A percentile compares a stretch with the other conserved stretches of the same genome.
Conservation (phyloP, 2,113 vertebrate genomes). For the Phyllostomus discolor region DNA sequence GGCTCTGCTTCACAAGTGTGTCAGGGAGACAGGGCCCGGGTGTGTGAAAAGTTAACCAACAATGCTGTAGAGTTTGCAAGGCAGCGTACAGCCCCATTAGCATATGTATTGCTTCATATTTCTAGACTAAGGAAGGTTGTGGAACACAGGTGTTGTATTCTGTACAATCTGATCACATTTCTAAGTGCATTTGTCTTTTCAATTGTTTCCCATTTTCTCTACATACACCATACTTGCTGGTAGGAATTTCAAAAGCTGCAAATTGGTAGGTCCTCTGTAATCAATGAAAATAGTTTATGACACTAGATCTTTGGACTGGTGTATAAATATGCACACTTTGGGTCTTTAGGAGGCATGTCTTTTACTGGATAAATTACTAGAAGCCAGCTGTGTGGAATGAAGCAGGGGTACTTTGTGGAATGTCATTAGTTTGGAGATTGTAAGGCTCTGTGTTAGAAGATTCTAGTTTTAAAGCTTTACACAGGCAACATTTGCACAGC, state of each 20-base stretch:
- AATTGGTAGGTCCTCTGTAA: conserved; percentile 65
- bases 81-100: conserved; percentile 62
- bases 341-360: background rate
- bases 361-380: background rate
- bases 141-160: conserved; percentile 64
- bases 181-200: conserved; percentile 71
- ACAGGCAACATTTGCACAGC: background rate
- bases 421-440: background rate
- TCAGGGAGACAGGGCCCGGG: background rate
- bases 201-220: conserved; percentile 68
- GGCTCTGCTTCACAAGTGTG: background rate
- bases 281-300: conserved; percentile 67
- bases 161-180: conserved; percentile 24
- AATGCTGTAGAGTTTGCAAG: background rate
- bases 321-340: background rate
- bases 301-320: conserved; percentile 35
- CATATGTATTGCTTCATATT: conserved; percentile 76
- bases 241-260: conserved; percentile 39
- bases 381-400: background rate
- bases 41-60: conserved; percentile 27
- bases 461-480: background rate
- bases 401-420: background rate
- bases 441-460: background rate
- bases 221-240: conserved; percentile 46
- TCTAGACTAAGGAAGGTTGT: conserved; percentile 69